A percentile compares a stretch with the other conserved stretches of the same genome.
phyloP scores from a whole-genome alignment of 2,113 vertebrate species.

The Pimephales promelas region DNA sequence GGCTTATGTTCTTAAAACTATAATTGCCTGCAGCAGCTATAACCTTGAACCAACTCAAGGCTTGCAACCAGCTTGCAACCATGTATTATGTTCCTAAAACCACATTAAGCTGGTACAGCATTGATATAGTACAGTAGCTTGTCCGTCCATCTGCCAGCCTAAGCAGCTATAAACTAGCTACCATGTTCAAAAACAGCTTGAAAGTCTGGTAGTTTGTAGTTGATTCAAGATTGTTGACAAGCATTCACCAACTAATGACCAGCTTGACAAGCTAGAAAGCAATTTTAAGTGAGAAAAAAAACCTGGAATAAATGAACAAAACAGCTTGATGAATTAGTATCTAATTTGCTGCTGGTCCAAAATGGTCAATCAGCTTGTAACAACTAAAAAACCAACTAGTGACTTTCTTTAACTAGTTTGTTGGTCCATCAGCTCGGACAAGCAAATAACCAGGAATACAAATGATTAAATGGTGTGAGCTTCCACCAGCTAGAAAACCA shows the following conservation, averaged over 20 bases:
- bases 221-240: not conserved
- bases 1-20: no score
- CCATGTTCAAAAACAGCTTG: no score
- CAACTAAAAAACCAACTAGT: not conserved
- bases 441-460: not conserved
- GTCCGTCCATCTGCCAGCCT: no score
- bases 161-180: no score
- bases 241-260: not conserved
- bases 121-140: no score
- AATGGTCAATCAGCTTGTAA: not conserved
- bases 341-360: no score
- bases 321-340: no score
- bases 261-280: not conserved
- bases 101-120: no score
- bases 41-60: not conserved
- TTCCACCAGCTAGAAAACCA: not conserved
- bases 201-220: not conserved
- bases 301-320: not conserved
- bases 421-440: not conserved
- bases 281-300: not conserved
- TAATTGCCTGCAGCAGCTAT: no score
- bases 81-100: no score
- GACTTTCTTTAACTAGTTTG: not conserved
- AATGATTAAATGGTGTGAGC: not conserved
- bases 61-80: no score